A percentile compares a stretch with the other conserved stretches of the same genome.
phyloP scores from a whole-genome alignment of 2,888 invertebrate genomes.

The Agrotis clavis region DNA sequence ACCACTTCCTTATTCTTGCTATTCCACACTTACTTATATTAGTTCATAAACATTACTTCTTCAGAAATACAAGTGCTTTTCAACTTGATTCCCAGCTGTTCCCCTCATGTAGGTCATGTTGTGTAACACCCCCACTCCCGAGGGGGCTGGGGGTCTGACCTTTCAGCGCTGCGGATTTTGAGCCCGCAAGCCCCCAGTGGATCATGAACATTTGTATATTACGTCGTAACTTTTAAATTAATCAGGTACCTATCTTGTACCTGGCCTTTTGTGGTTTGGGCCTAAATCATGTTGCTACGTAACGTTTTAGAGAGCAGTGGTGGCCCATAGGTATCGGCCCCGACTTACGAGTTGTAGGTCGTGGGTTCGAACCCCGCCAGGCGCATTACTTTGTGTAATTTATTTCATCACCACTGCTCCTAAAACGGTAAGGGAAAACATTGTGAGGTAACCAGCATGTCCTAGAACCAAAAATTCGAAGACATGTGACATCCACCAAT shows the following conservation, averaged over 20 bases:
- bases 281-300: conserved; percentile 11
- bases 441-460: too few relatives aligned
- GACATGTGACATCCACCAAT: too few relatives aligned
- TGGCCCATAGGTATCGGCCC: too few relatives aligned
- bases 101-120: conserved; percentile 66
- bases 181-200: neutral
- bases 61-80: conserved; percentile 6
- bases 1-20: too few relatives aligned
- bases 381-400: too few relatives aligned
- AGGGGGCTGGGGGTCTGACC: conserved; percentile 35
- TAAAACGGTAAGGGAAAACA: too few relatives aligned
- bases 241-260: neutral
- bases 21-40: neutral
- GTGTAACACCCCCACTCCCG: conserved; percentile 53
- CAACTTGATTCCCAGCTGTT: conserved; percentile 19
- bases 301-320: neutral
- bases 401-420: too few relatives aligned
- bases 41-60: neutral
- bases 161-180: conserved; percentile 54
- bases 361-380: too few relatives aligned
- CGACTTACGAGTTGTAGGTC: too few relatives aligned
- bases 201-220: conserved; percentile 20
- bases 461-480: too few relatives aligned
- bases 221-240: conserved; percentile 15
- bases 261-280: neutral